Conservation (phyloP, 2,113 vertebrate species). For the Cisticola juncidis region DNA sequence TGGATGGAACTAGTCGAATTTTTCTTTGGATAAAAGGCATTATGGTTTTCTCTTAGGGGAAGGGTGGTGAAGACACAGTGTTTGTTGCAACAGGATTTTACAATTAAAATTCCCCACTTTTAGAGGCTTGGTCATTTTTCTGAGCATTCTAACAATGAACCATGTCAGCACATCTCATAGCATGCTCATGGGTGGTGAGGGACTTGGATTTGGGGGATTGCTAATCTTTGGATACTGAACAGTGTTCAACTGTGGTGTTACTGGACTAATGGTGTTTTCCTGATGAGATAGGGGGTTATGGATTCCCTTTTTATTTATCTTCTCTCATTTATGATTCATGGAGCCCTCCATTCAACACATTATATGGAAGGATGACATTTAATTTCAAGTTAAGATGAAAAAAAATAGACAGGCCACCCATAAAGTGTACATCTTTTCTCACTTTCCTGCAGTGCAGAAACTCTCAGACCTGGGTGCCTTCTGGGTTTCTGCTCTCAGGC, state of each 20-base stretch:
- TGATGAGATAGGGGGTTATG: fast-evolving
- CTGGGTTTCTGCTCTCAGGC: not conserved
- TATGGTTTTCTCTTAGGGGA: not conserved
- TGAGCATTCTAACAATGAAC: not conserved
- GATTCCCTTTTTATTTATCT: not conserved
- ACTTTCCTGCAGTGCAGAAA: not conserved
- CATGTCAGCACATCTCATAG: not conserved
- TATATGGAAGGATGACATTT: not conserved
- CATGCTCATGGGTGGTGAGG: not conserved
- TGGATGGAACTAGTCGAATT: not conserved
- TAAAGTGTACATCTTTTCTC: not conserved
- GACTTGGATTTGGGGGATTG: not conserved
- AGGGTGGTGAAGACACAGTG: not conserved
- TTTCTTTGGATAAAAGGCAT: not conserved
- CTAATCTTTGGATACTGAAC: not conserved
- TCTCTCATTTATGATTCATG: not conserved
- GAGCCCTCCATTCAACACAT: not conserved
- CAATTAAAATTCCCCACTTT: slow-evolving; percentile 5
- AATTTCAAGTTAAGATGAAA: not conserved
- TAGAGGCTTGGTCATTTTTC: not conserved
- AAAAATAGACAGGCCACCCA: not conserved
- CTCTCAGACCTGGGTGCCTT: not conserved
- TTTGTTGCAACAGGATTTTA: slow-evolving; percentile 23
- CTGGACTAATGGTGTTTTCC: not conserved
- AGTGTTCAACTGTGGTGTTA: not conserved